Evolutionary conservation across 2,888 invertebrate genomes (phyloP).

Genomic region (Cephus rjabovi): DNA sequence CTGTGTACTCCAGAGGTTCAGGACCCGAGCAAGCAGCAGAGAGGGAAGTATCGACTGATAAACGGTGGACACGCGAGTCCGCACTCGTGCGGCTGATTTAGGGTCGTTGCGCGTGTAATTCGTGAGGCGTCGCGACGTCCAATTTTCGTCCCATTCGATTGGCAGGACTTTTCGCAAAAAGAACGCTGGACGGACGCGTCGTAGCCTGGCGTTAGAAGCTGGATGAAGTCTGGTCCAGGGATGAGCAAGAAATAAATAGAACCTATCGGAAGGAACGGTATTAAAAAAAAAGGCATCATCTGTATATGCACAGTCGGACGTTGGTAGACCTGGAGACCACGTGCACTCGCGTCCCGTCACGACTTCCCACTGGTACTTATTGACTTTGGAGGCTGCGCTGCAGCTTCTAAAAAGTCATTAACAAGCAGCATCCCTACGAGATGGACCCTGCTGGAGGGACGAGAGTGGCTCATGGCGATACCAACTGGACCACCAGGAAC

Average conservation of each 20-base stretch:
- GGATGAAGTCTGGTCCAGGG: too few species aligned
- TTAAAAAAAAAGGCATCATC: accelerated
- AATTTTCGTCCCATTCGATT: background rate
- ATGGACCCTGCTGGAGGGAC: constrained; percentile 32
- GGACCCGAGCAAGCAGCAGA: background rate
- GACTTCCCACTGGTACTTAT: background rate
- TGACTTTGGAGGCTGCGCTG: constrained; percentile 17
- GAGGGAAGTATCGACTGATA: too few species aligned
- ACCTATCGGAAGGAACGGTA: background rate
- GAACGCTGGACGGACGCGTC: too few species aligned
- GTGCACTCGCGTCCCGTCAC: background rate
- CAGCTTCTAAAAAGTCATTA: constrained; percentile 49
- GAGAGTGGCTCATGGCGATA: constrained; percentile 4
- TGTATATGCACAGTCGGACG: background rate
- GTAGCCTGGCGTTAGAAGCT: too few species aligned
- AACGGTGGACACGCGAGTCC: background rate
- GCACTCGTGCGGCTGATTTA: too few species aligned
- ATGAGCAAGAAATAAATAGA: too few species aligned
- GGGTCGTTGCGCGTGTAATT: too few species aligned
- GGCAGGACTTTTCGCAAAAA: background rate
- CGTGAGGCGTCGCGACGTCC: too few species aligned
- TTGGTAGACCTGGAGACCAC: background rate
- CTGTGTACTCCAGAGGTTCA: background rate
- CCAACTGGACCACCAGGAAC: background rate
- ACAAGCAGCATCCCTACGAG: constrained; percentile 42